Conservation (phyloP, 2,888 invertebrate genomes). For the Heliconius cydno region DNA sequence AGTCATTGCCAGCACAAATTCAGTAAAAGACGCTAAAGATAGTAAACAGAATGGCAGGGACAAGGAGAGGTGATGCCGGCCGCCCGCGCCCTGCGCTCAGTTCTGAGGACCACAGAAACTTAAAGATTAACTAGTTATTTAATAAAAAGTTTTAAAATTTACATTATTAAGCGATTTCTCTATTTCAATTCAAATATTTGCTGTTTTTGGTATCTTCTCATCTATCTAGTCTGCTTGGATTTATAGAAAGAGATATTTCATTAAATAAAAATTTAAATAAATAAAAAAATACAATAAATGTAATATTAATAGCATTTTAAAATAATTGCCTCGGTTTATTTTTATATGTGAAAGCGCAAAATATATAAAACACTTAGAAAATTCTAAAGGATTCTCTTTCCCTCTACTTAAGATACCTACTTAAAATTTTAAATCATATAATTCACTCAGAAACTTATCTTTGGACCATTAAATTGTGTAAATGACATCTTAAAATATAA, state of each 20-base stretch:
- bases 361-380: not conserved
- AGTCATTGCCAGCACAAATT: constrained; percentile 3
- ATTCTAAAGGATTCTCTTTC: not conserved
- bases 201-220: not conserved
- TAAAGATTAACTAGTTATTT: not conserved
- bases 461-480: constrained; percentile 12
- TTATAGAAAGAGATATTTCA: not conserved
- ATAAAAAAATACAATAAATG: not conserved
- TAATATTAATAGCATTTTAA: not conserved
- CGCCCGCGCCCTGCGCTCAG: constrained; percentile 50
- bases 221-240: not conserved
- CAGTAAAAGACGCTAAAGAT: constrained; percentile 22
- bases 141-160: not conserved
- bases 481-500: constrained; percentile 1
- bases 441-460: not conserved
- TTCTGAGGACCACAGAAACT: constrained; percentile 35
- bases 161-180: not conserved
- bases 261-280: not conserved
- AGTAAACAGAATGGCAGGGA: constrained; percentile 42
- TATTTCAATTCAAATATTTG: not conserved
- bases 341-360: too few relatives aligned
- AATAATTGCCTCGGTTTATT: too few relatives aligned
- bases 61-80: constrained; percentile 49
- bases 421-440: not conserved
- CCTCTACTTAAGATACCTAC: not conserved